A percentile compares a stretch with the other conserved stretches of the same genome.
phyloP scores from a whole-genome alignment of 2,888 invertebrate genomes.

The Aricia artaxerxes region DNA sequence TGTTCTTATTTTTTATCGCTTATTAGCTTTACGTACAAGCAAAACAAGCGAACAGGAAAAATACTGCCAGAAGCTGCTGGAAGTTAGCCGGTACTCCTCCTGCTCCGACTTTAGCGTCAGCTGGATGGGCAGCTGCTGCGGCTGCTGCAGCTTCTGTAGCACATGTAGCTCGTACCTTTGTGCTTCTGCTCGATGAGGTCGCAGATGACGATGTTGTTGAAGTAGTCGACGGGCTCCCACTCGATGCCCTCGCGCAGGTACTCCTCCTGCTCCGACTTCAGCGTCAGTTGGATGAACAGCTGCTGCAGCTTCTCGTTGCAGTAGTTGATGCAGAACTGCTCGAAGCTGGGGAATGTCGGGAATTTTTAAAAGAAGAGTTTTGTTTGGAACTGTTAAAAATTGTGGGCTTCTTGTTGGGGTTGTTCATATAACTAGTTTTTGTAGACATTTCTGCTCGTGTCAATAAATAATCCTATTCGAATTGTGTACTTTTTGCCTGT shows the following conservation, averaged over 20 bases:
- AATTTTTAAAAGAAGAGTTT: neutral
- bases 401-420: too few species aligned
- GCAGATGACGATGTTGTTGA: constrained; percentile 96
- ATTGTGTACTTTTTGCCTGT: too few species aligned
- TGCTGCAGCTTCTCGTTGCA: constrained; percentile 98
- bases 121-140: constrained; percentile 96
- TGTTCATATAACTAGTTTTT: too few species aligned
- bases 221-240: constrained; percentile 94
- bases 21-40: too few species aligned
- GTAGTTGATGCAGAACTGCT: constrained; percentile 97
- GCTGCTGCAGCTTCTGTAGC: constrained; percentile 84
- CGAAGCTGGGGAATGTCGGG: constrained; percentile 79
- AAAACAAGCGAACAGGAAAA: too few species aligned
- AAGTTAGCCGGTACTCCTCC: constrained; percentile 87
- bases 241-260: constrained; percentile 94
- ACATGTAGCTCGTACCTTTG: constrained; percentile 78
- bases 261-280: constrained; percentile 96
- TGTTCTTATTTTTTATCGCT: too few species aligned
- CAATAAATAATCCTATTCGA: too few species aligned
- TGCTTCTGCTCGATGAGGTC: constrained; percentile 95
- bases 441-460: too few species aligned
- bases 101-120: constrained; percentile 94
- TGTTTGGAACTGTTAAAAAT: too few species aligned
- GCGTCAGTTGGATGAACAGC: constrained; percentile 93
- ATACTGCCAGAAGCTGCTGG: too few species aligned